These are phyloP conservation scores for Hippoglossus hippoglossus DNA, from an alignment of 2,797 vertebrate genomes.

Conservation along the genomic window DNA sequence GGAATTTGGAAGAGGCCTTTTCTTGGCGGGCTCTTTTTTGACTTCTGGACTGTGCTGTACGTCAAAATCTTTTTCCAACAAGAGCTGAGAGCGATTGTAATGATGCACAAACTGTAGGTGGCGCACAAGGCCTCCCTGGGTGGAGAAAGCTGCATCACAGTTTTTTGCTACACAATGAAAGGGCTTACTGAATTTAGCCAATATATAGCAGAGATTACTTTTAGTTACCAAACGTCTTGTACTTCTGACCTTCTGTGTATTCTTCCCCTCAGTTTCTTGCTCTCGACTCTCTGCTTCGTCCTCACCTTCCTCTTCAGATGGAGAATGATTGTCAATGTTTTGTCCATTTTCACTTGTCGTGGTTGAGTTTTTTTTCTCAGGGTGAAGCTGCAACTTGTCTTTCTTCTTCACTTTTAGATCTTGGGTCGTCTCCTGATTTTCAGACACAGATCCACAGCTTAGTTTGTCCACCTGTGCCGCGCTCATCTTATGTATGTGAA, in stretches of 20 bases:
- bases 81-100: slow-evolving; percentile 94
- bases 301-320: slow-evolving; percentile 66
- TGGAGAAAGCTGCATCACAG: slow-evolving; percentile 93
- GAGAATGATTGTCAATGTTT: slow-evolving; percentile 72
- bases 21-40: slow-evolving; percentile 85
- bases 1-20: slow-evolving; percentile 51
- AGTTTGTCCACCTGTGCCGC: slow-evolving; percentile 83
- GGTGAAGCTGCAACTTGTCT: slow-evolving; percentile 56
- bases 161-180: slow-evolving; percentile 96
- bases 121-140: slow-evolving; percentile 92
- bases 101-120: slow-evolving; percentile 93
- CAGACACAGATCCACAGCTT: slow-evolving; percentile 68
- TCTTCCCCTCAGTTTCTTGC: slow-evolving; percentile 62
- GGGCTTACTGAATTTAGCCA: slow-evolving; percentile 94
- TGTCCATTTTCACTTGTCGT: slow-evolving; percentile 66
- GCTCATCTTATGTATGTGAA: slow-evolving; percentile 88
- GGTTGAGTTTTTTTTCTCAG: slow-evolving; percentile 43
- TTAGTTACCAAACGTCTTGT: slow-evolving; percentile 92
- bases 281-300: slow-evolving; percentile 81
- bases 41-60: slow-evolving; percentile 73
- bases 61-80: slow-evolving; percentile 90
- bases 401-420: slow-evolving; percentile 45
- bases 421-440: slow-evolving; percentile 25
- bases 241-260: slow-evolving; percentile 86
- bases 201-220: slow-evolving; percentile 93